Evolutionary conservation across 2,797 vertebrate species (phyloP).

Genomic region (Acipenser ruthenus): DNA sequence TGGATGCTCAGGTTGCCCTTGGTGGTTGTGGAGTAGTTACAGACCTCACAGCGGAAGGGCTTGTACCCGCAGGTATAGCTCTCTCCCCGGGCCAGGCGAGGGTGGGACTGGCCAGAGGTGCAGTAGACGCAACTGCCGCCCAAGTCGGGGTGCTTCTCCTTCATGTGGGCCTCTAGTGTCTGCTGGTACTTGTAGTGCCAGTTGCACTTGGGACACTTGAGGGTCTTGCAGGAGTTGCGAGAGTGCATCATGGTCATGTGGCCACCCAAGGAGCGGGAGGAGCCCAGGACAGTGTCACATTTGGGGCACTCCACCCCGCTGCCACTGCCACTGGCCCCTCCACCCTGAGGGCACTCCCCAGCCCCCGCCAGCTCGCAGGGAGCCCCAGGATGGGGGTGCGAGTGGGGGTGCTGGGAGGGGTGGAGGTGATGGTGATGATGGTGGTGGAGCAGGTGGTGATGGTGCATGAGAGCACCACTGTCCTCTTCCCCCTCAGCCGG

Average conservation of each 20-base stretch:
- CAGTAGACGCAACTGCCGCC: constrained; percentile 90
- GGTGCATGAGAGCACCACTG: constrained; percentile 64
- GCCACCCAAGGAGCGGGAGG: constrained; percentile 90
- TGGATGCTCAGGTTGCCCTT: constrained; percentile 99
- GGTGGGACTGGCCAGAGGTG: constrained; percentile 92
- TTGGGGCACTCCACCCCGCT: constrained; percentile 96
- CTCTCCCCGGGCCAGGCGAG: constrained; percentile 91
- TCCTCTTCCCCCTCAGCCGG: constrained; percentile 89
- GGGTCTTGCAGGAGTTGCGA: constrained; percentile 96
- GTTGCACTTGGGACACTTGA: constrained; percentile 99
- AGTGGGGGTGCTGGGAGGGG: constrained; percentile 70
- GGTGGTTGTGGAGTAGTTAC: constrained; percentile 98
- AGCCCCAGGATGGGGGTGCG: constrained; percentile 71
- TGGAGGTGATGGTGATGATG: constrained; percentile 75
- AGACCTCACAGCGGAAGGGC: constrained; percentile 97
- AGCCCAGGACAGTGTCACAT: constrained; percentile 94
- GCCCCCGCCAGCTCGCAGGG: constrained; percentile 79
- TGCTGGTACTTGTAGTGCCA: constrained; percentile 99
- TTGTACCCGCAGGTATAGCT: constrained; percentile 99
- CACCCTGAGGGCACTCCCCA: constrained; percentile 81
- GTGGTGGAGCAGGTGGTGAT: constrained; percentile 68
- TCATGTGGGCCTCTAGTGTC: constrained; percentile 98
- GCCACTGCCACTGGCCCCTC: constrained; percentile 59
- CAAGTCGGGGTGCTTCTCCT: constrained; percentile 96
- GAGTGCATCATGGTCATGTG: constrained; percentile 99